Evolutionary conservation across 2,888 invertebrate species (phyloP).

Genomic region (Julus scanicus): DNA sequence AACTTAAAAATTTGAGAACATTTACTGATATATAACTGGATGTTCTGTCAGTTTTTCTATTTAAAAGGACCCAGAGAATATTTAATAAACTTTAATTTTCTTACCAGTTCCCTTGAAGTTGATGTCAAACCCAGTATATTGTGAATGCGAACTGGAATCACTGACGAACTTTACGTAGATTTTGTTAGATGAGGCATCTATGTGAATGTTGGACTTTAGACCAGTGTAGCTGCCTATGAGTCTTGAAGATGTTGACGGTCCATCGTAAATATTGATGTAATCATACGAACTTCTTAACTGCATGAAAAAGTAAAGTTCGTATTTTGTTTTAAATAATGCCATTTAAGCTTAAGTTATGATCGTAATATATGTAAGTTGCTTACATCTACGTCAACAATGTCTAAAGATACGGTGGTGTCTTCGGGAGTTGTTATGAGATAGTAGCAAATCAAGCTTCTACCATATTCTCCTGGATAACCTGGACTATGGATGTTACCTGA

Average conservation of each 20-base stretch:
- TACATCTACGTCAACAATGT: not conserved
- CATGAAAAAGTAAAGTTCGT: not conserved
- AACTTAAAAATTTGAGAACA: not conserved
- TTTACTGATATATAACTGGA: not conserved
- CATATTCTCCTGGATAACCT: not conserved
- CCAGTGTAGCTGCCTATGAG: not conserved
- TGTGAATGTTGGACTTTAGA: not conserved
- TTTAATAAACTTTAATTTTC: not conserved
- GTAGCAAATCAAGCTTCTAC: not conserved
- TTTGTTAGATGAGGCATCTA: not conserved
- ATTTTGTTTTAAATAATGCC: too few species aligned
- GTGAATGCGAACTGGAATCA: not conserved
- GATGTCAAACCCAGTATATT: not conserved
- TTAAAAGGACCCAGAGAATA: not conserved
- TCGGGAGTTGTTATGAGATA: not conserved
- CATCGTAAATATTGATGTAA: not conserved
- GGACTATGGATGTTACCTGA: constrained; percentile 6
- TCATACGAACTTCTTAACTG: not conserved
- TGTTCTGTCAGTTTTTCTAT: not conserved
- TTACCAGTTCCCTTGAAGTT: not conserved
- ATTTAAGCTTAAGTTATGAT: not conserved
- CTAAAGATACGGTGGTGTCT: not conserved
- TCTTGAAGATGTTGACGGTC: not conserved
- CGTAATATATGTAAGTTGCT: not conserved
- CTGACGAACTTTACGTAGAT: not conserved